Evolutionary conservation across 2,113 vertebrate genomes (phyloP).

Genomic region (Pteropus alecto): DNA sequence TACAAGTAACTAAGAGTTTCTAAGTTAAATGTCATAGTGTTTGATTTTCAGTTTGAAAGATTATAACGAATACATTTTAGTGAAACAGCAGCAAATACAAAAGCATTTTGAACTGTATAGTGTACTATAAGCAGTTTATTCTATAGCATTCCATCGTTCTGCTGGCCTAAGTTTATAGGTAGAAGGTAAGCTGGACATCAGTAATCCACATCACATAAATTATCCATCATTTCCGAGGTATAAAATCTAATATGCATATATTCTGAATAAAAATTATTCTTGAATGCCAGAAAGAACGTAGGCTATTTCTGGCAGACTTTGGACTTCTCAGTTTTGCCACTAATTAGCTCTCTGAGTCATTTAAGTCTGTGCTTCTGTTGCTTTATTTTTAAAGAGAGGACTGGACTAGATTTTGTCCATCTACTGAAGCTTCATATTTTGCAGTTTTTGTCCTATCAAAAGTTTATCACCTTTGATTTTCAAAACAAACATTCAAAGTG

Average conservation of each 20-base stretch:
- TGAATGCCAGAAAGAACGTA: conserved; percentile 19
- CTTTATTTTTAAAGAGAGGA: conserved; percentile 18
- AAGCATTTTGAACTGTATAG: conserved; percentile 58
- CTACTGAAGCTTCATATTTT: not conserved
- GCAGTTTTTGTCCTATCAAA: not conserved
- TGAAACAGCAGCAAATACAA: conserved; percentile 75
- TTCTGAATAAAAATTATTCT: conserved; percentile 37
- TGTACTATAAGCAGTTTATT: conserved; percentile 36
- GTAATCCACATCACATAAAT: not conserved
- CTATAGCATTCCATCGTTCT: not conserved
- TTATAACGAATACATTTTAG: conserved; percentile 49
- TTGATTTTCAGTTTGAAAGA: conserved; percentile 49
- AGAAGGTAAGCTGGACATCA: conserved; percentile 26
- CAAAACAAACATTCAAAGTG: not conserved
- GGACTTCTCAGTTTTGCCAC: conserved; percentile 1
- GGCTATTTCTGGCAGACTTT: not conserved
- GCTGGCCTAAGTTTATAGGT: not conserved
- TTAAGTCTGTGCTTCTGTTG: not conserved
- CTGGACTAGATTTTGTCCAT: not conserved
- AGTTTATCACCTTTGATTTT: conserved; percentile 40
- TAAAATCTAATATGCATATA: not conserved
- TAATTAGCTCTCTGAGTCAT: not conserved
- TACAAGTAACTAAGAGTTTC: conserved; percentile 54
- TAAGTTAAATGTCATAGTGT: conserved; percentile 45
- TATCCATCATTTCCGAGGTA: not conserved